Base-by-base conservation (phyloP, 35 echinoderm and acorn worm genomes). In the Eucidaris tribuloides region DNA sequence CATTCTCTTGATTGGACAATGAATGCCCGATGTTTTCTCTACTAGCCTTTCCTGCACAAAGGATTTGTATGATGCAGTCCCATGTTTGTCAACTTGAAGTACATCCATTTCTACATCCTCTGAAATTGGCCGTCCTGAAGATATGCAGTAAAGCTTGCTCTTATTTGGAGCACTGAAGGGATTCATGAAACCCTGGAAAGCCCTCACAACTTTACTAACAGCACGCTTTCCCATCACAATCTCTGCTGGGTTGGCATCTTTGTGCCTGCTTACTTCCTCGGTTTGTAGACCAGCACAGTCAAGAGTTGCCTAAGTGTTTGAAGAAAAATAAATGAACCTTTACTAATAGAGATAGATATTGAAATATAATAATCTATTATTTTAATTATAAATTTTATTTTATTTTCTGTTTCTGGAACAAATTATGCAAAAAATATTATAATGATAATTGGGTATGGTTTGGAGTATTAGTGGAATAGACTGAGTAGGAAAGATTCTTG, bases 231-330 rank as follows among this genome's bases (percentile, higher is more conserved):
- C 79, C 42, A 11, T 52, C 30, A 29, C 11, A 81, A 81, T 61
- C 79, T 81, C 79, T 4, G 79, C n/a, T 29, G 25, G 79, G n/a
- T 25, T 81, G 48, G 36, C 79, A 58, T 81, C 79, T 81, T 81
- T 81, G 46, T 81, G 79, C 11, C 11, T 81, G 55, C 28, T 81
- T 31, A 61, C 30, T 31, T 81, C 79, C 3, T 81, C 79, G 54
- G 9, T 57, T 7, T 9, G 5, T 9, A 81, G 11, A 81, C 79
- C 79, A 81, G 79, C 79, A 58, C 19, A 81, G 25, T 57, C 79
- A 81, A 57, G 79, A n/a, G 79, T 81, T 59, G 46, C 48, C 62
- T 65, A 32, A 4, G 44, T 7, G 6, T 5, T 28, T 7, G 25
- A 46, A 5, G 44, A 41, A 15, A 45, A 79, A 43, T 7, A 3